Evolutionary conservation across 1,140 invertebrate species (phyloP), one percentile per base, ranked within the genome.

Genomic region (Drosophila pseudoobscura): DNA sequence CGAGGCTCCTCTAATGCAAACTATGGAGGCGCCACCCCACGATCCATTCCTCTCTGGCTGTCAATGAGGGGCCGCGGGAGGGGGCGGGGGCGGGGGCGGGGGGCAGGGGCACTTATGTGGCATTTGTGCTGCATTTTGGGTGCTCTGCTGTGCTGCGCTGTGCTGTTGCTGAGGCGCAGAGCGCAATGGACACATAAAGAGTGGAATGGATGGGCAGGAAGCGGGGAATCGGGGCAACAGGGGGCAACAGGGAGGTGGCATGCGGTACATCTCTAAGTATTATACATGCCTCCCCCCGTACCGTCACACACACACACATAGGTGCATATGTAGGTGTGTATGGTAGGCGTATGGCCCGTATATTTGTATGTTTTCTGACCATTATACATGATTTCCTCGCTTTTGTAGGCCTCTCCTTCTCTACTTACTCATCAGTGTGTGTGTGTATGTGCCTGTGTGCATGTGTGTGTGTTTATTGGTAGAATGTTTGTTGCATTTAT

Each of bases 41-140:
- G 13, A 17, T 11, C 15, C 17, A 2, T 13, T 5, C 54, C 24
- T n/a, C 35, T 2, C 22, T 7, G 17, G 47, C 53, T 68, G 69
- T 73, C 59, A 65, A 65, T 74, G 71, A 49, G 49, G 53, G 69
- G 65, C 24, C 9, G 31, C 24, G 24, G 20, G 1, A 26, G 0
- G 17, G 17, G 17, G 17, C 17, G 17, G 65, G 65, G 24, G 24
- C 0, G 0, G 29, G 29, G 8, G 2, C 1, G 68, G 15, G 15
- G 15, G 15, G 15, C 15, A 0, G 65, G 65, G 61, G 77, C 80
- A 85, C 78, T 85, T 87, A 85, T 85, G 82, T 87, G 82, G 82
- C 82, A 85, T 85, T 84, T 87, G 35, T 39, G 82, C 80, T 80
- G 73, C 80, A 85, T 74, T 77, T 85, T 76, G 66, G 52, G 64